phyloP scores from a whole-genome alignment of 2,113 vertebrate species.

The Bombycilla garrulus region DNA sequence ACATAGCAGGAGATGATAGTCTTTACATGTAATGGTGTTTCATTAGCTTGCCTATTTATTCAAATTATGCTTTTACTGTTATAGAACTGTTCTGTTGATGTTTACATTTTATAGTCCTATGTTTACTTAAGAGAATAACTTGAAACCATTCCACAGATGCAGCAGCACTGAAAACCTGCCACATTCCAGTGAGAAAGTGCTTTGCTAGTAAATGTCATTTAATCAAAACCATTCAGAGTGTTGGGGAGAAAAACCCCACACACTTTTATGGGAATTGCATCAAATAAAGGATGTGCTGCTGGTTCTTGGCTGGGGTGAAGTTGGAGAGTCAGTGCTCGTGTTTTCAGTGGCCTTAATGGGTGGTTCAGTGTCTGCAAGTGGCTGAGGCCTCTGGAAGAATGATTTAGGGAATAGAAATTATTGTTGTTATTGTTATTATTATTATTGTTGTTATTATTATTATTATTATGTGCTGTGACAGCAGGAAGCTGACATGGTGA shows the following conservation, averaged over 20 bases:
- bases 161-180: slow-evolving; percentile 33
- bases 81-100: slow-evolving; percentile 28
- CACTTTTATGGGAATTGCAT: neutral
- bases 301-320: neutral
- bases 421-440: neutral
- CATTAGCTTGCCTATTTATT: slow-evolving; percentile 51
- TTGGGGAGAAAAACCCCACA: neutral
- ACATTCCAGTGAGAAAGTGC: slow-evolving; percentile 17
- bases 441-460: neutral
- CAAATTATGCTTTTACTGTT: slow-evolving; percentile 55
- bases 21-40: slow-evolving; percentile 37
- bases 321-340: neutral
- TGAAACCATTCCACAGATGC: slow-evolving; percentile 40
- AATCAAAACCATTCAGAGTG: slow-evolving; percentile 12
- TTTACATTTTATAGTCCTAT: slow-evolving; percentile 50
- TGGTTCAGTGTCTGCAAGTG: neutral
- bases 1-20: neutral
- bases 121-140: slow-evolving; percentile 63
- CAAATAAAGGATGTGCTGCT: neutral
- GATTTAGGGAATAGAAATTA: neutral
- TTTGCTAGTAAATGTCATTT: slow-evolving; percentile 20
- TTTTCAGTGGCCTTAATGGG: neutral
- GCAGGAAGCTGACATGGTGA: neutral
- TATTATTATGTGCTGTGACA: neutral
- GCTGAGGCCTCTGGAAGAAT: neutral